Evolutionary conservation across 1,140 invertebrate species (phyloP), one percentile per base, ranked within the genome.

Genomic region (Apis laboriosa): DNA sequence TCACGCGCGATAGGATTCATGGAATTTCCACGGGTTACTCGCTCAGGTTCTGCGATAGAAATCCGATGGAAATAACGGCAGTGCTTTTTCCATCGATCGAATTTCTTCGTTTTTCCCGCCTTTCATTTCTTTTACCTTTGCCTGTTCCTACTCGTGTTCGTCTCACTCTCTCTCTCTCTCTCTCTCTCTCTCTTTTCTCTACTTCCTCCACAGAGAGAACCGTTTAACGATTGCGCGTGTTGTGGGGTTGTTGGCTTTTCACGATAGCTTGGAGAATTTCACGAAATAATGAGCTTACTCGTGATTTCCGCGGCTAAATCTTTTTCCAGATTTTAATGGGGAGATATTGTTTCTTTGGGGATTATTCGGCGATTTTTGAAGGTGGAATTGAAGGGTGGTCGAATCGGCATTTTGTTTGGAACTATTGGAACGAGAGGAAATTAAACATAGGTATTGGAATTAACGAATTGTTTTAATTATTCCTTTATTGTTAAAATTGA

Each of bases 1-100:
- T 89, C 86, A 84, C 79, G 88, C 83, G 77, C 78, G 73, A 79
- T 58, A 70, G 77, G 85, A 86, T 78, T 71, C 82, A 71, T 55
- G 60, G 80, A 78, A 87, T 84, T 84, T 89, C 85, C 81, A 73
- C 60, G 60, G 75, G 24, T 61, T 68, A 34, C 49, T 61, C 80
- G 9, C 17, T 19, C 34, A 43, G 5, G 15, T 63, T n/a, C 34
- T 4, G 51, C 60, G 73, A 75, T 77, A 66, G 24, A 68, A 74
- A 77, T 77, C 76, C 74, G 55, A 55, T 43, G 55, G 34, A 60
- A 68, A 77, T 60, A 81, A 81, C 72, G 72, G 72, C 66, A 43
- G 2, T 43, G 21, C 24, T 81, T 61, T 81, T 77, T 56, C 78
- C 72, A 24, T 74, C 68, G 60, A 80, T 58, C 71, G 1, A 43